phyloP scores from a whole-genome alignment of 1,140 invertebrate genomes.

The Pararge aegeria region DNA sequence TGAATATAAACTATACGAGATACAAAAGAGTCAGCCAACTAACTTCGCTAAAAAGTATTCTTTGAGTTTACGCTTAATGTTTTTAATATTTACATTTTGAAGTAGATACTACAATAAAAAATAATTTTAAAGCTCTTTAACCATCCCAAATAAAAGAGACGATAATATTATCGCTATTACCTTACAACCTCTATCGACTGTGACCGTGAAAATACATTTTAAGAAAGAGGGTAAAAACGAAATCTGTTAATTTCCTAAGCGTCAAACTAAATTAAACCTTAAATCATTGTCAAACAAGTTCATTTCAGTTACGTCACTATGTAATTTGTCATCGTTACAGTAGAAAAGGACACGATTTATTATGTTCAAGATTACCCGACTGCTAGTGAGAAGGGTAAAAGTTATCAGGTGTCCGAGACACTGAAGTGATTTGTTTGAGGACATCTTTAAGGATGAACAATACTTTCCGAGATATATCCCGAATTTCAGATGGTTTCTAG shows the following conservation, averaged over 20 bases:
- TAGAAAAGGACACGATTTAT: conserved; percentile 35
- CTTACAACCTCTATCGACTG: not conserved
- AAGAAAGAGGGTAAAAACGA: not conserved
- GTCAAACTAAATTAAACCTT: conserved; percentile 1
- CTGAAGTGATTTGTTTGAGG: conserved; percentile 27
- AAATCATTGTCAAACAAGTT: not conserved
- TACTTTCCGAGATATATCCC: too few relatives aligned
- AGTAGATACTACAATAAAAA: too few relatives aligned
- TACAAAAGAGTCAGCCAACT: too few relatives aligned
- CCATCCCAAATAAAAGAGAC: too few relatives aligned
- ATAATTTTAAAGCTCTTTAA: too few relatives aligned
- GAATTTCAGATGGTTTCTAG: too few relatives aligned
- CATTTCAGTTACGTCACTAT: not conserved
- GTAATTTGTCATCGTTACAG: conserved; percentile 31
- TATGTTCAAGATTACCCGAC: conserved; percentile 34
- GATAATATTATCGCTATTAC: too few relatives aligned
- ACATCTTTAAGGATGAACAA: too few relatives aligned
- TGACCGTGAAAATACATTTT: not conserved
- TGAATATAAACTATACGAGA: too few relatives aligned
- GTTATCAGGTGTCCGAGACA: conserved; percentile 10
- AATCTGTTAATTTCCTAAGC: not conserved
- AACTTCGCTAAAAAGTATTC: too few relatives aligned
- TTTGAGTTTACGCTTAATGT: too few relatives aligned
- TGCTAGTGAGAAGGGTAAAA: conserved; percentile 26
- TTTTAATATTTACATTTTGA: too few relatives aligned